These are phyloP conservation scores for Rhimphoctona megacephalus DNA, from an alignment of 2,888 invertebrate genomes.

Conservation along the genomic window DNA sequence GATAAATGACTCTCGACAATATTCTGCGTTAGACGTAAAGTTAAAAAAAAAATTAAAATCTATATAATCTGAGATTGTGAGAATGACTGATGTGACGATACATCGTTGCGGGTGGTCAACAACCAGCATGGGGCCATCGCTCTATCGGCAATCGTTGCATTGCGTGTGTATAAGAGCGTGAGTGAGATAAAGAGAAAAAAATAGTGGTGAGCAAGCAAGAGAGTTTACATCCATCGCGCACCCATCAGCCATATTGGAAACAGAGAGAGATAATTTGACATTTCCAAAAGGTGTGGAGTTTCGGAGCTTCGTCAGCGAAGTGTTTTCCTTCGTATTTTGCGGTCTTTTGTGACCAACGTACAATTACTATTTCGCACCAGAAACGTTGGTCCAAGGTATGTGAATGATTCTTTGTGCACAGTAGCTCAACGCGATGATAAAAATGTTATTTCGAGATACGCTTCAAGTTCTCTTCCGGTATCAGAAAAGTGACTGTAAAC, in stretches of 20 bases:
- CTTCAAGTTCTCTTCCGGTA: slow-evolving; percentile 10
- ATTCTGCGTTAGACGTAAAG: neutral
- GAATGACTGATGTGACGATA: neutral
- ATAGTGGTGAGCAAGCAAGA: neutral
- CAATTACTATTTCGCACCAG: slow-evolving; percentile 19
- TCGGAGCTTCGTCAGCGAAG: slow-evolving; percentile 50
- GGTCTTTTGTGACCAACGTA: slow-evolving; percentile 42
- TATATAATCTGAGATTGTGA: neutral
- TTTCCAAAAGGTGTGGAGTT: slow-evolving; percentile 68
- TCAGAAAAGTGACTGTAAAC: slow-evolving; percentile 40
- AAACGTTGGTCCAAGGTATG: slow-evolving; percentile 42
- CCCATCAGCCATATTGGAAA: slow-evolving; percentile 64
- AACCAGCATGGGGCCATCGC: slow-evolving; percentile 40
- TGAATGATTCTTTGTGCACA: neutral
- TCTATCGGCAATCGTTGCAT: slow-evolving; percentile 10
- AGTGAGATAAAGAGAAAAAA: neutral
- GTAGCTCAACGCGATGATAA: neutral
- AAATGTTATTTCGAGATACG: slow-evolving; percentile 4
- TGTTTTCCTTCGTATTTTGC: slow-evolving; percentile 53
- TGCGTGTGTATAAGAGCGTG: neutral
- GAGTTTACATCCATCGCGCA: slow-evolving; percentile 22
- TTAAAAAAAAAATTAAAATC: neutral
- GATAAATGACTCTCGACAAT: neutral
- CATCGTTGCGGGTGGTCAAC: slow-evolving; percentile 62
- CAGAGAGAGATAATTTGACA: slow-evolving; percentile 60